Percentiles rank a stretch among this genome's conserved stretches.
These are phyloP conservation scores for Halictus ligatus DNA, from an alignment of 2,888 invertebrate genomes.

Conservation along the genomic window DNA sequence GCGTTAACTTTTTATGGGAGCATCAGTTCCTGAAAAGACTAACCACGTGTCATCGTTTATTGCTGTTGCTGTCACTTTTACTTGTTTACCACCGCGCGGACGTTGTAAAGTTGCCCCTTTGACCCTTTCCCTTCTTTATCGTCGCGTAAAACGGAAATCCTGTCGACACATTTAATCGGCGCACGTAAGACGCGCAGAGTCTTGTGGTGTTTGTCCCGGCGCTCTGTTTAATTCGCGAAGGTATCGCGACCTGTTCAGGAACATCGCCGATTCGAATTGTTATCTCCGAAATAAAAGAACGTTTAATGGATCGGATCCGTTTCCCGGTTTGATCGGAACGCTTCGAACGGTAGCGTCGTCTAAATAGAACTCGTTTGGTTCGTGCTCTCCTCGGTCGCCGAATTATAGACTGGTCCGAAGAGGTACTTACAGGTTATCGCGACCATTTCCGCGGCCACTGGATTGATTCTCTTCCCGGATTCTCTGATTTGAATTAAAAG, in stretches of 20 bases:
- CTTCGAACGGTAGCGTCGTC: not conserved
- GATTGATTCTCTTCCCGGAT: slow-evolving; percentile 21
- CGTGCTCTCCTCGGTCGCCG: slow-evolving; percentile 20
- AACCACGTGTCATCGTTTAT: not conserved
- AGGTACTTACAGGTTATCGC: slow-evolving; percentile 10
- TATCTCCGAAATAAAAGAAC: slow-evolving; percentile 28
- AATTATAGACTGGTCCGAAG: slow-evolving; percentile 27
- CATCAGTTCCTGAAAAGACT: not conserved
- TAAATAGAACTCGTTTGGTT: not conserved
- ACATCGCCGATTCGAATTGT: slow-evolving; percentile 11
- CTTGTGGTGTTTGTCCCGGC: slow-evolving; percentile 13
- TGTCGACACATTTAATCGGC: not conserved
- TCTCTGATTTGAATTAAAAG: slow-evolving; percentile 7
- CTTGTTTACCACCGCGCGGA: not conserved
- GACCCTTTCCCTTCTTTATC: slow-evolving; percentile 8
- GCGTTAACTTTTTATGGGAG: not conserved
- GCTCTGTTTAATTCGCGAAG: slow-evolving; percentile 26
- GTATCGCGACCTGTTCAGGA: not conserved
- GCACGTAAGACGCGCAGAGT: not conserved
- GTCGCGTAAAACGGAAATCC: slow-evolving; percentile 18
- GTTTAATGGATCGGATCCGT: slow-evolving; percentile 10
- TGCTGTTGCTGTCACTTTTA: not conserved
- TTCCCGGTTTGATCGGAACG: slow-evolving; percentile 8
- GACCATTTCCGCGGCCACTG: not conserved
- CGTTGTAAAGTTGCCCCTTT: not conserved